Evolutionary conservation across 2,113 vertebrate species (phyloP).

Genomic region (Cranoglanis bouderius): DNA sequence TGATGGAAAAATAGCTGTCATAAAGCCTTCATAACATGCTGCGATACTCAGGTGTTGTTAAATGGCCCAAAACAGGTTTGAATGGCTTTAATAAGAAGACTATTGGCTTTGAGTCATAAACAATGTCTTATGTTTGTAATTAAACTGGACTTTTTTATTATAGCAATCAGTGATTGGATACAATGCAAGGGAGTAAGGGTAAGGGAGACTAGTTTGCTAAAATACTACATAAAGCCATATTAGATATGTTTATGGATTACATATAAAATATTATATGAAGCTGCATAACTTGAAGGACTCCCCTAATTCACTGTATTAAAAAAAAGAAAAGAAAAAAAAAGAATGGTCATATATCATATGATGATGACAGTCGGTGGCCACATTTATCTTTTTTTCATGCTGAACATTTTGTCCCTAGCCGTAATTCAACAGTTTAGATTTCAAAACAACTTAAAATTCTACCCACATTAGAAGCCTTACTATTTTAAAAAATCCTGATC

Average conservation of each 20-base stretch:
- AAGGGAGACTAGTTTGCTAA: not conserved
- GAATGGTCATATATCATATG: not conserved
- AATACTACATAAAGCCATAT: not conserved
- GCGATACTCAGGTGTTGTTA: not conserved
- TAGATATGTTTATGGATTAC: not conserved
- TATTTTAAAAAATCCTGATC: not conserved
- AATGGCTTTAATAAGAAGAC: not conserved
- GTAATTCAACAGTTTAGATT: slow-evolving; percentile 1
- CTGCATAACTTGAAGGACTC: not conserved
- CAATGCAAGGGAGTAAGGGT: not conserved
- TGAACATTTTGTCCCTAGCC: too few relatives aligned
- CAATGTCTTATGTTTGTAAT: not conserved
- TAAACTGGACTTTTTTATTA: not conserved
- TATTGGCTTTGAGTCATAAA: not conserved
- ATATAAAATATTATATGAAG: not conserved
- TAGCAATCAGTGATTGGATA: not conserved
- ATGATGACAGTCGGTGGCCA: not conserved
- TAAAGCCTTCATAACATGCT: slow-evolving; percentile 21
- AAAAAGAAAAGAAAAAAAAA: not conserved
- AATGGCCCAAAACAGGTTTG: not conserved
- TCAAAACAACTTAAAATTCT: not conserved
- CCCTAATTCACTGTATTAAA: not conserved
- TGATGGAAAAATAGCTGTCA: slow-evolving; percentile 51
- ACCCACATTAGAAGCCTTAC: not conserved
- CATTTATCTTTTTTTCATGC: not conserved